Evolutionary conservation across 2,113 vertebrate genomes (phyloP), one percentile per base, ranked within the genome.

Genomic region (Dasyprocta punctata): DNA sequence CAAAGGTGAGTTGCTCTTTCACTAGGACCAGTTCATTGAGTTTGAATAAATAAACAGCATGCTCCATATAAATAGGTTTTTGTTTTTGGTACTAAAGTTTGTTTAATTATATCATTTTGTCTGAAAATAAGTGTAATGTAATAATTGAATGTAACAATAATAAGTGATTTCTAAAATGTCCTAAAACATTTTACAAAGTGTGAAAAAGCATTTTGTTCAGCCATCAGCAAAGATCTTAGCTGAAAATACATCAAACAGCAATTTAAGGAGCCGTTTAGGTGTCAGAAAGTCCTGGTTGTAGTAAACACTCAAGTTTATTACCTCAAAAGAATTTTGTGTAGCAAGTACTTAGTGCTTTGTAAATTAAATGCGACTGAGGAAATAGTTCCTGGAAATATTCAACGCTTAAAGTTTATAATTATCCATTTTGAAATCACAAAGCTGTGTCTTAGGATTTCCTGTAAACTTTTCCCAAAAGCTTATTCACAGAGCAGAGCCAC

Each of bases 1-100:
- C 99, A n/a, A 99, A 99, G 99, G 99, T 99, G 97, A 98, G 98
- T 82, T 96, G 13, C 54, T 41, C 89, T 85, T 8, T 88, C 14
- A 16, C 82, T 92, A 95, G 19, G 8, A 95, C 2, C 2, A 94
- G 20, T 92, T 92, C 92, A 13, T 60, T 94, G 90, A 0, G 54
- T 67, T 65, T 67, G 1, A n/a, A 81, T 65, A 85, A 67, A 54
- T 9, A 67, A 60, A 67, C 3, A 41, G 1, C 3, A 3, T 5
- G 26, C 5, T 92, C 82, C 69, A 7, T 56, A 12, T 22, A 58
- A 36, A 33, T 80, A 7, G 92, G 36, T 54, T 19, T 26, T 61
- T 8, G 60, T 52, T 19, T 58, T 58, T 22, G 67, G 7, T n/a
- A 73, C 20, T 33, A 22, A 69, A 14, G 9, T 67, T 22, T 92